Evolutionary conservation across 2,888 invertebrate genomes (phyloP), one percentile per base, ranked within the genome.

Genomic region (Drosophila meridiana): DNA sequence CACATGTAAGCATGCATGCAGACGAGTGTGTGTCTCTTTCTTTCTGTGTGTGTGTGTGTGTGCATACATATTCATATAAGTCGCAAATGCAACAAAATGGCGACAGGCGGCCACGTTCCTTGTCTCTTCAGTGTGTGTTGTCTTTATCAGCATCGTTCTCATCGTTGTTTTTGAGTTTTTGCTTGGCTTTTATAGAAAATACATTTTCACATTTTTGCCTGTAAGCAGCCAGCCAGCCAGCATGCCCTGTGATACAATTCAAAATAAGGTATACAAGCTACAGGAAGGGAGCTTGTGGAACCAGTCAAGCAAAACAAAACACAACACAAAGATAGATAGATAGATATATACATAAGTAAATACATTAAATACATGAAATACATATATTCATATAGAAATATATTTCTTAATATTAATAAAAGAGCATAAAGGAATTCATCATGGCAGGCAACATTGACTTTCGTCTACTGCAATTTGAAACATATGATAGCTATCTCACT

Each of bases 81-180:
- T 87, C 73, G 89, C 82, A 85, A 85, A 80, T 89, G 87, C 89
- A 87, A 87, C 85, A 87, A 85, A 87, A 85, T 89, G 87, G 89
- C 85, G 85, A 84, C 85, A 83, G 68, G 79, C 69, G 73, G 68
- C 72, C 87, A 84, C 87, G 76, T 76, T 79, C 45, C 71, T 70
- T 71, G 63, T 76, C 80, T 73, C 61, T 65, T 67, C 83, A 78
- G 73, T 74, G 76, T 80, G 73, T 83, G 87, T 77, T 89, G 89
- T 89, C 85, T 87, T 87, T 85, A 85, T 89, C 89, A 87, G 89
- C 82, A 73, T 72, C 72, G 84, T 76, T 70, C 74, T 52, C 80
- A 67, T 66, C 65, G 60, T 64, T 53, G 64, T 68, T 64, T 53
- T 62, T 68, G 60, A 73, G 75, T 81, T 79, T 76, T 82, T 83